Evolutionary conservation across 2,113 vertebrate species (phyloP), one percentile per base, ranked within the genome.

Genomic region (Myotis lucifugus): DNA sequence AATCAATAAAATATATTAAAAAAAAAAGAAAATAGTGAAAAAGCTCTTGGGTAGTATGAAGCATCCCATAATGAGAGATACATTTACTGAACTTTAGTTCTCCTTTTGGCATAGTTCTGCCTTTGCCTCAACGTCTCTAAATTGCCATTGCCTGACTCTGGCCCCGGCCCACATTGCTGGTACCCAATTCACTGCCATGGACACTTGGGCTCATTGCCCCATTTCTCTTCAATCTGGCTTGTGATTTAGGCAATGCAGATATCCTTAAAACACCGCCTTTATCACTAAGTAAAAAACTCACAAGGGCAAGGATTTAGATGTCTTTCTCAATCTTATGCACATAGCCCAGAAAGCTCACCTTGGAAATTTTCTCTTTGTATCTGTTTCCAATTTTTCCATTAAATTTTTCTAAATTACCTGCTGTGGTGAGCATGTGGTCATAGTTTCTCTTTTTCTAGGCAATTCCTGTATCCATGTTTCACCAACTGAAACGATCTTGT

Each of bases 351-450:
- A 15, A 37, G 23, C 42, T 94, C 37, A 69, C 54, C 54, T 79
- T 67, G 70, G n/a, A 92, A 66, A 61, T 29, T 86, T 85, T 56
- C 6, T 81, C 29, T 92, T 84, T 67, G 29, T 59, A 23, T 89
- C 13, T 77, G 18, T 93, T 93, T 84, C 34, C 6, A n/a, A 76
- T 32, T 54, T 90, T 93, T 73, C 59, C 46, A 79, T 94, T 94
- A 92, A 19, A 37, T 32, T 95, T 95, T 85, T 82, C 81, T 94
- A 81, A 93, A 73, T 82, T 93, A 19, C 42, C 18, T 69, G 8
- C n/a, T 82, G 72, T 90, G 92, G 76, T 93, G 69, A 97, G 84
- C 52, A 90, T 96, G 88, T 89, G 81, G 87, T 34, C 46, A 73
- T 50, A 61, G 54, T 76, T 96, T 96, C 40, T 34, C 59, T 94